Evolutionary conservation across 2,797 vertebrate genomes (phyloP).

Genomic region (Gallinago solitaria): DNA sequence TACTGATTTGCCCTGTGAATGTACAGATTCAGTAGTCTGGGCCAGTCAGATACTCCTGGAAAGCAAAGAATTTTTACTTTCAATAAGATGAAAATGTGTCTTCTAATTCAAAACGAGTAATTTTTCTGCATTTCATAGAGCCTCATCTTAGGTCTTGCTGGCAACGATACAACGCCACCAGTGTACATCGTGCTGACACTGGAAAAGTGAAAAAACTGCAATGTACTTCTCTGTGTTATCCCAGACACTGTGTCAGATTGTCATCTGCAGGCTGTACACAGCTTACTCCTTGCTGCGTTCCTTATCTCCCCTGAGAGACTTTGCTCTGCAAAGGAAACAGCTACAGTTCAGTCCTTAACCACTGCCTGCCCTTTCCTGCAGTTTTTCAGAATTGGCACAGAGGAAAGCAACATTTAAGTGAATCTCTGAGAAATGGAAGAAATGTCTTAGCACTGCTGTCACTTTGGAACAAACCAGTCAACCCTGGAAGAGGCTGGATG

Average conservation of each 20-base stretch:
- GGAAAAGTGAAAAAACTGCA: background rate
- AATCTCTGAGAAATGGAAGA: background rate
- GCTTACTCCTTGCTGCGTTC: background rate
- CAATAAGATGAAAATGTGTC: background rate
- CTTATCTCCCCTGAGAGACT: background rate
- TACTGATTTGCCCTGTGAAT: background rate
- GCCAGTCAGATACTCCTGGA: background rate
- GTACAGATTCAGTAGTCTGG: background rate
- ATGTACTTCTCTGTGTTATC: background rate
- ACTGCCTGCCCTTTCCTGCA: background rate
- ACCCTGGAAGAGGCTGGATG: background rate
- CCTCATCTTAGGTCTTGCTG: background rate
- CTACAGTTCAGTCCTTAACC: background rate
- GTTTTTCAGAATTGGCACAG: background rate
- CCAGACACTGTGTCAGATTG: background rate
- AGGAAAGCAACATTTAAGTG: background rate
- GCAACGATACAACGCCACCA: background rate
- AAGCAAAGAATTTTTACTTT: background rate
- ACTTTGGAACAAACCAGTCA: background rate
- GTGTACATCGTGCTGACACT: rapidly evolving
- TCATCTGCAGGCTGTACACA: background rate
- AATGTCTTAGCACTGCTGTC: background rate
- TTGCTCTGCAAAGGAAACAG: background rate
- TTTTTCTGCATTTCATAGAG: background rate
- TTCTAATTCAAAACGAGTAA: background rate